Evolutionary conservation across 2,797 vertebrate genomes (phyloP), one percentile per base, ranked within the genome.

Genomic region (Molothrus aeneus): DNA sequence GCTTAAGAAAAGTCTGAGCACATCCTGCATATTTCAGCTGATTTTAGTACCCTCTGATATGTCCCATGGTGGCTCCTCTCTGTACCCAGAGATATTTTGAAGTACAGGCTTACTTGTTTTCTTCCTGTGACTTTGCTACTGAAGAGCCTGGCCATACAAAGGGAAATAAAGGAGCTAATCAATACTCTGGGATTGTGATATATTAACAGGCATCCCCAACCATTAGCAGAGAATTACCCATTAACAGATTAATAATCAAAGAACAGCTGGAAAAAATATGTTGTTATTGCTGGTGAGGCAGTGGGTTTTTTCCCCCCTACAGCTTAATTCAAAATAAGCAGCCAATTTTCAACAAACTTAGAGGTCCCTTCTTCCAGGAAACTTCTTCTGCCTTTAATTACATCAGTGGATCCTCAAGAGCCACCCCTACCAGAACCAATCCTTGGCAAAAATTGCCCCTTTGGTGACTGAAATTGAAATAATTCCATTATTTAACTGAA

Each of bases 161-260:
- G 57, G n/a, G 61, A 93, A 92, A 80, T 50, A 81, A 85, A 93
- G 6, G 40, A 90, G 68, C 56, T 71, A 80, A 92, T 93, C 90
- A 95, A 93, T 96, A 92, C 89, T 13, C 42, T 50, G 28, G 31
- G 65, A 80, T n/a, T 34, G 31, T 79, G 75, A 92, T 91, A 17
- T 34, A 94, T 95, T 92, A 71, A 65, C 68, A 85, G 88, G 59
- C 77, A 80, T 54, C 64, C 70, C 57, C 28, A 47, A 17, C 51
- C 78, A 69, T 90, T 90, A 94, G 57, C 80, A 45, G 17, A 87
- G 57, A 86, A 82, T 59, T 80, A 51, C 24, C 53, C 40, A 38
- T 78, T 78, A 80, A 65, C 59, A 74, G 50, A 95, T 93, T 94
- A 94, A 87, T 88, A 95, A 90, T 43, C 69, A 63, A 91, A 64